Base-by-base conservation (phyloP, 2,888 invertebrate genomes). In the Sminthurinus aureus region DNA sequence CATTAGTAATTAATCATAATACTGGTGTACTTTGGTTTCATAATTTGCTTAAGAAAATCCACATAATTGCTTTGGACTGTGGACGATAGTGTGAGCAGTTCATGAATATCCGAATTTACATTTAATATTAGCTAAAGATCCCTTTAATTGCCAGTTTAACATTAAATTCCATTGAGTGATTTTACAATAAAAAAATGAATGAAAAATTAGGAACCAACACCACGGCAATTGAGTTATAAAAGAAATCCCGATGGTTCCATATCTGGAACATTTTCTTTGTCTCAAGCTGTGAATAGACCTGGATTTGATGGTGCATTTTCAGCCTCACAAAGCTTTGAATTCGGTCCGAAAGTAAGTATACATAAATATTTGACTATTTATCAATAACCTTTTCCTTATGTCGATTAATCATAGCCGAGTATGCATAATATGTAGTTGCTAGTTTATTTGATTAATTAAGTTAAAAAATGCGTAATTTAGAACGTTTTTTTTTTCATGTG, bases 161-260 rank as follows among this genome's bases (percentile, higher is more conserved):
- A 9, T 12, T 58, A 58, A 58, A 58, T 12, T 12, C 15, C 9
- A 12, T 58, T 58, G 9, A 12, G 9, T 58, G n/a, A 18, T 64
- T 64, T 64, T 71, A 13, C 20, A 38, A 26, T 13, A 38, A 1
- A 75, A 75, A 18, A 9, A 26, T 18, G 38, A 51, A 24, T 12
- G 9, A 18, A 51, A 51, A 51, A 18, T 11, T 51, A 24, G 11
- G 13, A 38, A 52, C 51, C 64, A 15, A 26, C 74, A 15, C 12
- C 18, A 9, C 79, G n/a, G 22, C 71, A 52, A 12, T 80, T 80
- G 3, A 50, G 20, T 11, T 84, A 81, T 64, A 51, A 79, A 50
- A 24, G 77, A n/a, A 84, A 84, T 83, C 83, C 84, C 1, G 84
- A 84, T 58, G 84, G 84, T 0, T 74, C 64, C 13, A 71, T 84